A percentile compares a stretch with the other conserved stretches of the same genome.
Evolutionary conservation across 2,888 invertebrate species (phyloP).

Genomic region (Exocentrus adspersus): DNA sequence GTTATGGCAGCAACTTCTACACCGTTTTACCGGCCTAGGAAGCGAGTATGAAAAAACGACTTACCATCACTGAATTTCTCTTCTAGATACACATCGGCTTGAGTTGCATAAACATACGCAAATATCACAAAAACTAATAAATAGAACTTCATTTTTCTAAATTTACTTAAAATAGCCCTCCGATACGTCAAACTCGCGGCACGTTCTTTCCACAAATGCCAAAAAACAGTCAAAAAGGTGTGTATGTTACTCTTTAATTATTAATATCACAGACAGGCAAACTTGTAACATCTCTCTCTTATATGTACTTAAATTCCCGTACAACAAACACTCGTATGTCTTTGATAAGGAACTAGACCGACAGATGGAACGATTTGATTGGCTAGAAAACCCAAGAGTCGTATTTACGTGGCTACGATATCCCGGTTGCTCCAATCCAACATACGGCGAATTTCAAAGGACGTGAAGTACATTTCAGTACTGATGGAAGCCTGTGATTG

Average conservation of each 20-base stretch:
- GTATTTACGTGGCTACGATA: slow-evolving; percentile 50
- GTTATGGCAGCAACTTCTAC: neutral
- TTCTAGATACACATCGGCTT: slow-evolving; percentile 79
- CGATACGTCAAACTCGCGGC: slow-evolving; percentile 52
- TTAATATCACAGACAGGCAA: slow-evolving; percentile 44
- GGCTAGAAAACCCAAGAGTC: slow-evolving; percentile 46
- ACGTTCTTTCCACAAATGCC: slow-evolving; percentile 53
- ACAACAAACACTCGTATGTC: slow-evolving; percentile 43
- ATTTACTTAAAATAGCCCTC: slow-evolving; percentile 43
- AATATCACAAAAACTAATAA: slow-evolving; percentile 66
- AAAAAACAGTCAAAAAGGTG: slow-evolving; percentile 51
- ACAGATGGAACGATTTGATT: slow-evolving; percentile 64
- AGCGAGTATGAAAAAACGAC: slow-evolving; percentile 55
- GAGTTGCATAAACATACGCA: slow-evolving; percentile 66
- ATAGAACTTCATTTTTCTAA: slow-evolving; percentile 55
- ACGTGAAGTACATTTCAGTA: slow-evolving; percentile 43
- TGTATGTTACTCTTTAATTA: slow-evolving; percentile 40
- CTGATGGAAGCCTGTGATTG: slow-evolving; percentile 5
- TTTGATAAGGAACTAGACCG: slow-evolving; percentile 49
- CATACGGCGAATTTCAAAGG: slow-evolving; percentile 17
- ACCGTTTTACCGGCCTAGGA: slow-evolving; percentile 26
- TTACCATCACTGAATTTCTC: slow-evolving; percentile 86
- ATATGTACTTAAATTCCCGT: slow-evolving; percentile 25
- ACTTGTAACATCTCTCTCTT: slow-evolving; percentile 34
- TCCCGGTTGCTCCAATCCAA: slow-evolving; percentile 52